Conservation (phyloP, 2,797 vertebrate species). For the Zenarchopterus dispar region DNA sequence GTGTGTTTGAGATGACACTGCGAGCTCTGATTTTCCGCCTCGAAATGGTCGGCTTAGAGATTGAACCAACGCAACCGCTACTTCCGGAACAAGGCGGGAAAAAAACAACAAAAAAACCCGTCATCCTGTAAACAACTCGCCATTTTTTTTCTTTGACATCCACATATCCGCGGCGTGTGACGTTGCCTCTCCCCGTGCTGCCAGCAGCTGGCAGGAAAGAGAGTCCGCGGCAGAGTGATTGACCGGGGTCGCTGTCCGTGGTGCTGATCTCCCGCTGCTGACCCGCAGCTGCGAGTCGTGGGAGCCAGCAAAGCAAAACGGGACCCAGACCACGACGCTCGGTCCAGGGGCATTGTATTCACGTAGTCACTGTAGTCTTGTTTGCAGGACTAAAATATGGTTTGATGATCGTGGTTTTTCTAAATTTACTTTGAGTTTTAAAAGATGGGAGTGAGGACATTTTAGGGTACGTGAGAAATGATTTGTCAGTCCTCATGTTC, state of each 20-base stretch:
- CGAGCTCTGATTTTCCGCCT: constrained; percentile 70
- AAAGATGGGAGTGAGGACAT: too few relatives aligned
- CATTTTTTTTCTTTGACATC: constrained; percentile 2
- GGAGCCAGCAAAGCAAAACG: constrained; percentile 73
- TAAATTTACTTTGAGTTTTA: too few relatives aligned
- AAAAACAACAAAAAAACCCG: constrained; percentile 1
- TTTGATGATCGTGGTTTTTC: too few relatives aligned
- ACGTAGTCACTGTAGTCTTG: too few relatives aligned
- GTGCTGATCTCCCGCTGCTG: constrained; percentile 77
- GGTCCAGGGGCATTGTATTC: too few relatives aligned
- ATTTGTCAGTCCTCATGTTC: too few relatives aligned
- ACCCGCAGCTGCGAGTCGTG: constrained; percentile 69
- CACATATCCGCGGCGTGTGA: constrained; percentile 16
- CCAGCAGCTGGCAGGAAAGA: constrained; percentile 38
- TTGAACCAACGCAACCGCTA: constrained; percentile 80
- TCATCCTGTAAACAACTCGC: constrained; percentile 47
- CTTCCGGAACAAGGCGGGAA: constrained; percentile 82
- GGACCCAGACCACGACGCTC: too few relatives aligned
- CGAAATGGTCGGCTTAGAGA: constrained; percentile 81
- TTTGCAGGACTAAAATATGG: too few relatives aligned
- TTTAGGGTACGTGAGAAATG: too few relatives aligned
- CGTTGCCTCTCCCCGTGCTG: constrained; percentile 19
- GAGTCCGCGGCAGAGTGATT: too few relatives aligned
- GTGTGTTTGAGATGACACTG: constrained; percentile 56
- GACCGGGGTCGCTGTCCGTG: constrained; percentile 75